A percentile compares a stretch with the other conserved stretches of the same genome.
Evolutionary conservation across 2,113 vertebrate genomes (phyloP).

Genomic region (Brachyhypopomus gauderio): DNA sequence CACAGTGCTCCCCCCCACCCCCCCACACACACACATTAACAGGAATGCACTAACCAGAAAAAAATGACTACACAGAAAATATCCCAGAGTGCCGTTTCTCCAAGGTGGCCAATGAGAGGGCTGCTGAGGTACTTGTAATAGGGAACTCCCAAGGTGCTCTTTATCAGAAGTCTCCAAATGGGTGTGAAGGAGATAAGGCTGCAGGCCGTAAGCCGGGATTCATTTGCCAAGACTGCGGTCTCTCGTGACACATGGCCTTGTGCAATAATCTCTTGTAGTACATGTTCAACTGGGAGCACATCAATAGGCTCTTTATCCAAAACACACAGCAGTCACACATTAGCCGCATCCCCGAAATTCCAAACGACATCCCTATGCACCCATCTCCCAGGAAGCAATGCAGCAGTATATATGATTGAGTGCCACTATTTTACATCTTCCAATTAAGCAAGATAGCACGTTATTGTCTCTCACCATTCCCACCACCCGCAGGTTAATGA

Average conservation of each 20-base stretch:
- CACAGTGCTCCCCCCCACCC: background rate
- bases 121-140: constrained; percentile 62
- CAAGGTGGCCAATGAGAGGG: constrained; percentile 37
- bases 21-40: background rate
- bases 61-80: constrained; percentile 13
- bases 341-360: constrained; percentile 62
- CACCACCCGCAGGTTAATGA: background rate
- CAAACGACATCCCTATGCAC: constrained; percentile 43
- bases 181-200: constrained; percentile 69
- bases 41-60: constrained; percentile 1
- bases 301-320: constrained; percentile 73
- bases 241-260: constrained; percentile 68
- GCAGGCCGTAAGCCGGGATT: constrained; percentile 51
- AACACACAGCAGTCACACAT: constrained; percentile 60
- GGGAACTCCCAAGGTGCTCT: constrained; percentile 66
- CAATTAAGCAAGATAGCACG: background rate
- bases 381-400: no score
- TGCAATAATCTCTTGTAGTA: constrained; percentile 77
- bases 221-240: constrained; percentile 54
- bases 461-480: background rate
- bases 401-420: constrained; percentile 23
- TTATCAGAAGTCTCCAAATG: constrained; percentile 73
- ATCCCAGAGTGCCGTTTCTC: constrained; percentile 5
- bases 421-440: background rate
- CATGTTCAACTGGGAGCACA: constrained; percentile 66